These are phyloP conservation scores for Lepidothrix coronata DNA, from an alignment of 2,113 vertebrate genomes.

Conservation along the genomic window DNA sequence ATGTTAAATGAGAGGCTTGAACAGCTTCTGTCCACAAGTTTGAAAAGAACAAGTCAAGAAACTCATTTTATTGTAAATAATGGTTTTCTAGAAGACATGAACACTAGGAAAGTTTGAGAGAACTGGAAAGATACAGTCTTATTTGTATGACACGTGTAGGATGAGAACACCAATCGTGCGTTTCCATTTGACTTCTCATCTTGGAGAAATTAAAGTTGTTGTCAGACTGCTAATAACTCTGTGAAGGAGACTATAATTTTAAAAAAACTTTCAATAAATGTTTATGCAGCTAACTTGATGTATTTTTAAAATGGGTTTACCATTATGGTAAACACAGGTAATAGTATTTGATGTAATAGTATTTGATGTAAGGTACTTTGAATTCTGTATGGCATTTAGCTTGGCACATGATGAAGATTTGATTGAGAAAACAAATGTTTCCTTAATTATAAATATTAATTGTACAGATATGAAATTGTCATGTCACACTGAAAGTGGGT, in stretches of 20 bases:
- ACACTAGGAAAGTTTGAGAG: not conserved
- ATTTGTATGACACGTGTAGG: not conserved
- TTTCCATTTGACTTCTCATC: not conserved
- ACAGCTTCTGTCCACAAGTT: conserved; percentile 11
- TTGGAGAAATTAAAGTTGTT: not conserved
- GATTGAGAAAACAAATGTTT: not conserved
- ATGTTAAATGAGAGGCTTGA: conserved; percentile 17
- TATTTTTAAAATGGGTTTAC: not conserved
- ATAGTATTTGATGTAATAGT: not conserved
- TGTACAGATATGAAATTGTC: not conserved
- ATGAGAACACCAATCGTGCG: not conserved
- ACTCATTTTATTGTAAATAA: not conserved
- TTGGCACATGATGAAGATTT: not conserved
- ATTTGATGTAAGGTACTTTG: not conserved
- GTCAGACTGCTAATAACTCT: not conserved
- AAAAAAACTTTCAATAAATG: not conserved
- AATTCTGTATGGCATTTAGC: not conserved
- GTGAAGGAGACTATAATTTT: not conserved
- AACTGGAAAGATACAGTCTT: not conserved
- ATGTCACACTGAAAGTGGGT: not conserved
- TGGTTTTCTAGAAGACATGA: not conserved
- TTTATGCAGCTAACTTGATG: not conserved
- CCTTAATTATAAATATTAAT: not conserved
- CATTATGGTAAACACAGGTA: not conserved
- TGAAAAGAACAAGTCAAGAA: conserved; percentile 18